These are phyloP conservation scores for Trachelus tabidus DNA, from an alignment of 2,888 invertebrate genomes.

Conservation along the genomic window DNA sequence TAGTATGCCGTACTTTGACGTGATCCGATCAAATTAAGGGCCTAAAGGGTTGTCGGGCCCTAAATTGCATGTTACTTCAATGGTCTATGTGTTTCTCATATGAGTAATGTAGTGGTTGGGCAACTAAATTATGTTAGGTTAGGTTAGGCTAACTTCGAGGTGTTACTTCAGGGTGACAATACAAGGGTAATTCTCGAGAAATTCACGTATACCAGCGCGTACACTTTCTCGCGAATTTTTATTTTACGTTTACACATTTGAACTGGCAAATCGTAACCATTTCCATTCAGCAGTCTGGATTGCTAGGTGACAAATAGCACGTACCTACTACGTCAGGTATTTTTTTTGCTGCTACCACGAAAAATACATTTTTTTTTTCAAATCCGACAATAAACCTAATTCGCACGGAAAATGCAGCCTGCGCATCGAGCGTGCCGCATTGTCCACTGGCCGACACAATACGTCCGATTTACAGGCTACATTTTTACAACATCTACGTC, in stretches of 20 bases:
- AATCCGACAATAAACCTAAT: slow-evolving; percentile 35
- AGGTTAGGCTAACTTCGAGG: background rate
- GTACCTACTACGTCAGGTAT: background rate
- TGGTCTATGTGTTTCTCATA: background rate
- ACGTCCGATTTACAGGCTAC: slow-evolving; percentile 58
- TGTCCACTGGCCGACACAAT: slow-evolving; percentile 59
- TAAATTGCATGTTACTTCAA: background rate
- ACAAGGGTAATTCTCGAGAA: background rate
- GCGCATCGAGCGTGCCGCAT: slow-evolving; percentile 44
- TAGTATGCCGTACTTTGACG: background rate
- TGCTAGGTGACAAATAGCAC: background rate
- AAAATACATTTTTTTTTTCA: slow-evolving; percentile 25
- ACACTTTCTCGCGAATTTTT: background rate
- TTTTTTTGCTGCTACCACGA: background rate
- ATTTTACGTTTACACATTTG: background rate
- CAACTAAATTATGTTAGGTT: background rate
- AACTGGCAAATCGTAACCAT: background rate
- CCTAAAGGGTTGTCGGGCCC: background rate
- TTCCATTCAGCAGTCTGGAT: background rate
- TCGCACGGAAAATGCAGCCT: slow-evolving; percentile 27
- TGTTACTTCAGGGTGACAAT: background rate
- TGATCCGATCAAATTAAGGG: background rate
- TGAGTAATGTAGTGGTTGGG: background rate
- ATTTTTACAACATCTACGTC: slow-evolving; percentile 58
- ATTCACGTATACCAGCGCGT: background rate